Evolutionary conservation across 2,888 invertebrate genomes (phyloP), one percentile per base, ranked within the genome.

Genomic region (Poecilus cupreus): DNA sequence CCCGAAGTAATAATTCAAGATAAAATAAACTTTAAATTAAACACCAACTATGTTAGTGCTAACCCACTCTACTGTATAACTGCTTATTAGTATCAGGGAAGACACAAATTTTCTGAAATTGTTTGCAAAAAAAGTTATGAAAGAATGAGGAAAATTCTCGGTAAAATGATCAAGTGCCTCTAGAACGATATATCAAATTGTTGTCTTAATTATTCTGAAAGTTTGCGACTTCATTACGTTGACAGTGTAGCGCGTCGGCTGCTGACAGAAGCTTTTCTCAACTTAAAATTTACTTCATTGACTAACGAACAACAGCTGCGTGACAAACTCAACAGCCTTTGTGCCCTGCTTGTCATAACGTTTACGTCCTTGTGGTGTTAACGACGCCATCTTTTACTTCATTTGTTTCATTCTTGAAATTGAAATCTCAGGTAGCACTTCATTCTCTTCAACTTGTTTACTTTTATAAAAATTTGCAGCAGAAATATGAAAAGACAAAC

Each of bases 211-310:
- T 68, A 37, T 20, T 68, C 64, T 32, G 37, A 39, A 68, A 68
- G 39, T 68, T 68, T 37, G 37, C 18, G 64, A 60, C 24, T 68
- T 68, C 37, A 68, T 64, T 64, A 64, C 5, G 37, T 32, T 64
- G 37, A 68, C 32, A 68, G 32, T 37, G 64, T 26, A 24, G 37
- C 18, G 64, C 37, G 37, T 37, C 22, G 64, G 32, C 37, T 68
- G 20, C 32, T 72, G 72, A 72, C 20, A 72, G 32, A 24, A 72
- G 72, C 72, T 72, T 72, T 13, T 43, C 24, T 72, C 46, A 72
- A 72, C 72, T 72, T 72, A 43, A 72, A 72, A 72, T 72, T 72
- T 46, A 46, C 46, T 72, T 72, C 72, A 72, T 72, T 43, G 43
- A 43, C 43, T 72, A 72, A 72, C 46, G 37, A 72, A 24, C 72